Evolutionary conservation across 1,140 invertebrate genomes (phyloP).

Genomic region (Tribolium castaneum): DNA sequence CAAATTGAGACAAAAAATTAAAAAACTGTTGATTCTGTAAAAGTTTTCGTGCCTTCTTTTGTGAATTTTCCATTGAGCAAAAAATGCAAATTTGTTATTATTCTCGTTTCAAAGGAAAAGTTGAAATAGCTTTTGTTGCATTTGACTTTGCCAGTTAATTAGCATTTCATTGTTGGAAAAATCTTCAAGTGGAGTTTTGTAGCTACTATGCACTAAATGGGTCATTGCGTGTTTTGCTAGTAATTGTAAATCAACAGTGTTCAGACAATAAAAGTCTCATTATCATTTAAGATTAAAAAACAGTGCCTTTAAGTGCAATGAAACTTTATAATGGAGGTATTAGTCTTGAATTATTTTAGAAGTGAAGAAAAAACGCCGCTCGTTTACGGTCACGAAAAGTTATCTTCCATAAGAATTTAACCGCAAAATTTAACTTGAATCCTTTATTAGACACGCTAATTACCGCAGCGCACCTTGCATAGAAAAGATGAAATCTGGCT

Average conservation of each 20-base stretch:
- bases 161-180: too few relatives aligned
- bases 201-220: not conserved
- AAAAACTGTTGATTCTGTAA: too few relatives aligned
- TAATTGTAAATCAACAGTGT: not conserved
- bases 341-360: not conserved
- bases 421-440: conserved; percentile 31
- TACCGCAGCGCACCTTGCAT: not conserved
- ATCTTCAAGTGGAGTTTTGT: too few relatives aligned
- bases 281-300: not conserved
- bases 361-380: not conserved
- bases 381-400: conserved; percentile 2
- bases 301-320: not conserved
- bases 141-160: too few relatives aligned
- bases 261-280: not conserved
- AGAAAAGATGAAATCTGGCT: conserved; percentile 1
- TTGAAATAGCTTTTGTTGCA: too few relatives aligned
- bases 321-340: not conserved
- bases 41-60: too few relatives aligned
- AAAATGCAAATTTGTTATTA: too few relatives aligned
- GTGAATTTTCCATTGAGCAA: too few relatives aligned
- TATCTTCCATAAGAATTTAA: conserved; percentile 14
- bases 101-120: too few relatives aligned
- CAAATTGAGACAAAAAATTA: too few relatives aligned
- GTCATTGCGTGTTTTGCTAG: not conserved
- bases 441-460: conserved; percentile 30